Percentiles rank a stretch among this genome's conserved stretches.
Evolutionary conservation across 2,888 invertebrate species (phyloP).

Genomic region (Steinernema carpocapsae): DNA sequence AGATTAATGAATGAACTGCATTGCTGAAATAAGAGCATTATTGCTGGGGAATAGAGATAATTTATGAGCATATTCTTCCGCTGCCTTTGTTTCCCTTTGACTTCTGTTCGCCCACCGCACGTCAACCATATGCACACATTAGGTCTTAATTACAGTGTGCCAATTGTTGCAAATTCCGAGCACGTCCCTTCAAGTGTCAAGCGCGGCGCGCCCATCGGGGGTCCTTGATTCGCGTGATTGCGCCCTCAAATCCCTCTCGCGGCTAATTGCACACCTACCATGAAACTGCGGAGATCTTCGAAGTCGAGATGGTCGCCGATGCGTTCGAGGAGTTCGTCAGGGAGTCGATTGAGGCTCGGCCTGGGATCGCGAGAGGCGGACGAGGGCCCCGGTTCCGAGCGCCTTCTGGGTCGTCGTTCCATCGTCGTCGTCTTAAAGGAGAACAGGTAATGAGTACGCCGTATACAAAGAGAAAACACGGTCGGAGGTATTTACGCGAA

Average conservation of each 20-base stretch:
- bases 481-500: slow-evolving; percentile 19
- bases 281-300: slow-evolving; percentile 53
- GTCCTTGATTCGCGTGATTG: slow-evolving; percentile 21
- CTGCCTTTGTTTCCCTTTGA: slow-evolving; percentile 13
- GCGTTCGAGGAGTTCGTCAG: slow-evolving; percentile 48
- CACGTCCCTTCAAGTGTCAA: slow-evolving; percentile 17
- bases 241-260: slow-evolving; percentile 16
- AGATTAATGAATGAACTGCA: neutral
- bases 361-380: neutral
- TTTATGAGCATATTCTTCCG: neutral
- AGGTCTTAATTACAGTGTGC: slow-evolving; percentile 14
- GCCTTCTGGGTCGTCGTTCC: neutral
- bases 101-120: slow-evolving; percentile 21
- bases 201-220: slow-evolving; percentile 17
- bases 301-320: slow-evolving; percentile 50
- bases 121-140: slow-evolving; percentile 20
- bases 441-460: neutral
- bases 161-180: slow-evolving; percentile 26
- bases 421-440: slow-evolving; percentile 10
- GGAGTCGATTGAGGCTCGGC: slow-evolving; percentile 39
- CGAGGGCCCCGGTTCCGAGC: neutral
- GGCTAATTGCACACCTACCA: slow-evolving; percentile 45
- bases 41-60: neutral
- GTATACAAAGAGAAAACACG: slow-evolving; percentile 25
- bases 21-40: neutral